phyloP scores from a whole-genome alignment of 2,113 vertebrate species.

The Gadus chalcogrammus region DNA sequence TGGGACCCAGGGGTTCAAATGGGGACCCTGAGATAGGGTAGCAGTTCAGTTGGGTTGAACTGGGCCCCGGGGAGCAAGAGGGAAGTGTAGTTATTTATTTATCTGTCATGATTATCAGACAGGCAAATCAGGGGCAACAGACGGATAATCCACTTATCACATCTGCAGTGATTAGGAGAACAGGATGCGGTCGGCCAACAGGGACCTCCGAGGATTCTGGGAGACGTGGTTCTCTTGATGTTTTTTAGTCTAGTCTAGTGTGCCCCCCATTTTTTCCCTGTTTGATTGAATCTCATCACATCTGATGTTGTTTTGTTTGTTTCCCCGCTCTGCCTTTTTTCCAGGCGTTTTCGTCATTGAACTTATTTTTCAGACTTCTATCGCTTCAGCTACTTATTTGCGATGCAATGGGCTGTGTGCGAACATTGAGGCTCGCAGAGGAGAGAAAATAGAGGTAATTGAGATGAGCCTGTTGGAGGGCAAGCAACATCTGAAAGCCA shows the following conservation, averaged over 20 bases:
- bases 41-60: conserved; percentile 63
- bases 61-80: conserved; percentile 56
- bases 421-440: too few relatives aligned
- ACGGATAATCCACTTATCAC: conserved; percentile 73
- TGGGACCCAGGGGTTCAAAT: conserved; percentile 48
- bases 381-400: too few relatives aligned
- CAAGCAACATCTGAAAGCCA: too few relatives aligned
- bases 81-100: conserved; percentile 59
- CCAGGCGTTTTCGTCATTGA: not conserved
- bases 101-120: conserved; percentile 51
- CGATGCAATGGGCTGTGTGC: too few relatives aligned
- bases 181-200: conserved; percentile 62
- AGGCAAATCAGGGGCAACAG: conserved; percentile 63
- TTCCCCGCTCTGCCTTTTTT: too few relatives aligned
- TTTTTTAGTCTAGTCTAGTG: conserved; percentile 28
- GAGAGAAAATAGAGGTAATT: too few relatives aligned
- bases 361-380: too few relatives aligned
- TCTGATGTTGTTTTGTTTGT: not conserved
- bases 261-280: conserved; percentile 3
- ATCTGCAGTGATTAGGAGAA: conserved; percentile 61
- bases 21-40: conserved; percentile 52
- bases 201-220: conserved; percentile 53
- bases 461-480: too few relatives aligned
- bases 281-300: conserved; percentile 3
- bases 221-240: conserved; percentile 24